Percentiles rank a stretch among this genome's conserved stretches.
Evolutionary conservation across 2,113 vertebrate genomes (phyloP).

Genomic region (Ariopsis seemanni): DNA sequence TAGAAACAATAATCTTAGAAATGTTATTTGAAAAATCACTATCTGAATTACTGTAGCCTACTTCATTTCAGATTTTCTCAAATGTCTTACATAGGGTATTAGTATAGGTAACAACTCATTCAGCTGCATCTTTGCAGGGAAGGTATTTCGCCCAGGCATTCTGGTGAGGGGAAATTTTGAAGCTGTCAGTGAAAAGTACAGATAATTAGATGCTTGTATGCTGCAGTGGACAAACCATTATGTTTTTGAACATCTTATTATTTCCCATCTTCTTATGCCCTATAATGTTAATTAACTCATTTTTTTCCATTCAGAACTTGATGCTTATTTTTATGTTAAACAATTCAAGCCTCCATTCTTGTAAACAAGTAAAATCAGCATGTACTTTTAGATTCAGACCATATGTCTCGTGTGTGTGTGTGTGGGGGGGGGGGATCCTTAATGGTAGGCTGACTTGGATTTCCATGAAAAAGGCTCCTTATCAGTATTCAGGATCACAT

Average conservation of each 20-base stretch:
- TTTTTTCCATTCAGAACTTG: background rate
- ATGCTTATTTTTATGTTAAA: background rate
- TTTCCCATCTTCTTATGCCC: background rate
- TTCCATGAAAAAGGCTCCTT: slow-evolving; percentile 16
- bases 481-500: slow-evolving; percentile 36
- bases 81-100: background rate
- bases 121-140: background rate
- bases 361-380: slow-evolving; percentile 8
- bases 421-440: background rate
- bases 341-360: background rate
- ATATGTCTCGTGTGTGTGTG: background rate
- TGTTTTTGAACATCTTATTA: background rate
- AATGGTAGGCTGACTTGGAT: background rate
- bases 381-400: background rate
- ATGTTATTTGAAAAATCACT: background rate
- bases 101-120: background rate
- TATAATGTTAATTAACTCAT: slow-evolving; percentile 4
- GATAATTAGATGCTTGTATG: background rate
- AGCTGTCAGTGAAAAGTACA: slow-evolving; percentile 2
- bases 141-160: background rate
- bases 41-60: background rate
- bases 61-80: background rate
- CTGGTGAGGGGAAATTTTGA: background rate
- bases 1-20: background rate
- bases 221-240: background rate